Evolutionary conservation across 2,113 vertebrate genomes (phyloP).

Genomic region (Mugil cephalus): DNA sequence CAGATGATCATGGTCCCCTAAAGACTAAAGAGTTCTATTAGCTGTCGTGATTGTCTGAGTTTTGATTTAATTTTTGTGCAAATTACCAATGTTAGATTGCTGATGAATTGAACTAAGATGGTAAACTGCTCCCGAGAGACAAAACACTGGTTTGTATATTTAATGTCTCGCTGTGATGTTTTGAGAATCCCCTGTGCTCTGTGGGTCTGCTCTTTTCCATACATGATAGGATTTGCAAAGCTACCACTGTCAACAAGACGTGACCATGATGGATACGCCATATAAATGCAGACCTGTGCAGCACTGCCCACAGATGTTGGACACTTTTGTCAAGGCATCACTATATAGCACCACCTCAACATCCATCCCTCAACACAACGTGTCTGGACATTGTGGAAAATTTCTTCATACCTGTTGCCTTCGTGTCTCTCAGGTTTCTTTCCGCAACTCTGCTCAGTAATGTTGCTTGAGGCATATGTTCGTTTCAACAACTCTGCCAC

Average conservation of each 20-base stretch:
- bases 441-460: not conserved
- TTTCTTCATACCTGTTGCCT: not conserved
- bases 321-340: not conserved
- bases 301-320: not conserved
- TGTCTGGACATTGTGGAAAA: not conserved
- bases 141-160: not conserved
- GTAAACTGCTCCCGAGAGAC: too few species aligned
- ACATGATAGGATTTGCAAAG: conserved; percentile 29
- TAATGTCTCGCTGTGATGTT: too few species aligned
- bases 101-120: too few species aligned
- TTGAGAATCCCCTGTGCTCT: not conserved
- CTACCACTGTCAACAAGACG: not conserved
- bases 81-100: too few species aligned
- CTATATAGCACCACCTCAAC: not conserved
- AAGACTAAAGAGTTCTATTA: too few species aligned
- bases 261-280: not conserved
- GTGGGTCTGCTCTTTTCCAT: conserved; percentile 46
- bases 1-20: too few species aligned
- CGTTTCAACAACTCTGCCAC: conserved; percentile 10
- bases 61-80: too few species aligned
- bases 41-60: too few species aligned
- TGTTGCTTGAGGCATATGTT: not conserved
- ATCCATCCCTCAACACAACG: too few species aligned
- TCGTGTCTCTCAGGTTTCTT: conserved; percentile 22
- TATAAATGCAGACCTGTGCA: not conserved